These are phyloP conservation scores for Helarctos malayanus DNA, from an alignment of 2,797 vertebrate species.

Conservation along the genomic window DNA sequence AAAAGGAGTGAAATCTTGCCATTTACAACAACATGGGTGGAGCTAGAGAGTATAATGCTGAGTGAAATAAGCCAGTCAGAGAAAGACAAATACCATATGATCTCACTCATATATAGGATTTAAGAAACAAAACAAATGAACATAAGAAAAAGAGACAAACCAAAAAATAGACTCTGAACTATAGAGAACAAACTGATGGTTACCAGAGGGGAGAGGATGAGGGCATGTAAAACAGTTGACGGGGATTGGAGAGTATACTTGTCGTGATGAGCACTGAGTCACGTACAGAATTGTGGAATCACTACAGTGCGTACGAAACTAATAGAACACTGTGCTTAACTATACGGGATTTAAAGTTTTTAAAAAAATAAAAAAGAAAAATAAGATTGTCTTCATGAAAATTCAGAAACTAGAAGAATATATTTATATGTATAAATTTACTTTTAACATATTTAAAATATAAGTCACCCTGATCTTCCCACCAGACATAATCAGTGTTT, in stretches of 20 bases:
- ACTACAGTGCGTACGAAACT: neutral
- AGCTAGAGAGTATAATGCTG: neutral
- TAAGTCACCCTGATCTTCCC: neutral
- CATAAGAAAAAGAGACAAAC: neutral
- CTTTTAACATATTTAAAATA: slow-evolving; percentile 14
- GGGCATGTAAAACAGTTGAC: neutral
- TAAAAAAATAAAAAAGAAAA: neutral
- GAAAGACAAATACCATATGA: neutral
- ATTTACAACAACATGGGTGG: neutral
- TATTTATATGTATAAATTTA: neutral
- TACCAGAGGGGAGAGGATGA: neutral
- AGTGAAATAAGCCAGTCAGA: neutral
- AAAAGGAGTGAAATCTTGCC: neutral
- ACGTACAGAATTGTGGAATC: neutral
- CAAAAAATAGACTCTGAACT: neutral
- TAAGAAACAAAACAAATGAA: neutral
- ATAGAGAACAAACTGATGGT: neutral
- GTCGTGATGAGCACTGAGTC: neutral
- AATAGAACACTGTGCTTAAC: neutral
- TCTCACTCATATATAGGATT: neutral
- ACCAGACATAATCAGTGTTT: neutral
- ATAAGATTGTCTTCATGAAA: neutral
- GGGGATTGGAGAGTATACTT: neutral
- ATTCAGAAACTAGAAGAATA: neutral
- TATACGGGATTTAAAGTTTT: neutral